Evolutionary conservation across 1,140 invertebrate species (phyloP).

Genomic region (Ruditapes philippinarum): DNA sequence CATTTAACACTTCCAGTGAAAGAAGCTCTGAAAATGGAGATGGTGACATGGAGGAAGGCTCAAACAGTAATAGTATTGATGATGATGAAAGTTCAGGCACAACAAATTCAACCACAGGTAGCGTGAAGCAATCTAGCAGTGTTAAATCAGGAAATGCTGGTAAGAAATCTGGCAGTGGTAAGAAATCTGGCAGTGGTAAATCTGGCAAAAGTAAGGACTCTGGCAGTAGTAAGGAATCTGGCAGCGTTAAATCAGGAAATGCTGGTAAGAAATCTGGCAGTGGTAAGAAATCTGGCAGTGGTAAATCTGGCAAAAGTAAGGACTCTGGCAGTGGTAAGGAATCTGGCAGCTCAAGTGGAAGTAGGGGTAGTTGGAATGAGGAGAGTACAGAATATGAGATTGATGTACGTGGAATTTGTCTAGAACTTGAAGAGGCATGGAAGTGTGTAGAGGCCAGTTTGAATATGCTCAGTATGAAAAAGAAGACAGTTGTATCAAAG

Average conservation of each 20-base stretch:
- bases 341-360: not conserved
- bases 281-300: not conserved
- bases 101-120: not conserved
- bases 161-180: not conserved
- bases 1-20: too few species aligned
- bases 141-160: not conserved
- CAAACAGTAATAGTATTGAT: not conserved
- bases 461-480: not conserved
- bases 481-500: not conserved
- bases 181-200: not conserved
- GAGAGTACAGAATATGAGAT: not conserved
- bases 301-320: not conserved
- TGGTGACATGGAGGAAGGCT: not conserved
- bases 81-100: not conserved
- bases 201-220: not conserved
- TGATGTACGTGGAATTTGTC: not conserved
- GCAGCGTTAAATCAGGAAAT: not conserved
- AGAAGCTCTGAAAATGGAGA: too few species aligned
- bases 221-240: not conserved
- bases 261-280: not conserved
- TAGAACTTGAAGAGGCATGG: conserved; percentile 14
- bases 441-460: conserved; percentile 52
- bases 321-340: too few species aligned
- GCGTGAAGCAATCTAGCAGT: not conserved
- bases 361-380: not conserved